Conservation (phyloP, 1,140 invertebrate species). For the Pteromalus puparum region DNA sequence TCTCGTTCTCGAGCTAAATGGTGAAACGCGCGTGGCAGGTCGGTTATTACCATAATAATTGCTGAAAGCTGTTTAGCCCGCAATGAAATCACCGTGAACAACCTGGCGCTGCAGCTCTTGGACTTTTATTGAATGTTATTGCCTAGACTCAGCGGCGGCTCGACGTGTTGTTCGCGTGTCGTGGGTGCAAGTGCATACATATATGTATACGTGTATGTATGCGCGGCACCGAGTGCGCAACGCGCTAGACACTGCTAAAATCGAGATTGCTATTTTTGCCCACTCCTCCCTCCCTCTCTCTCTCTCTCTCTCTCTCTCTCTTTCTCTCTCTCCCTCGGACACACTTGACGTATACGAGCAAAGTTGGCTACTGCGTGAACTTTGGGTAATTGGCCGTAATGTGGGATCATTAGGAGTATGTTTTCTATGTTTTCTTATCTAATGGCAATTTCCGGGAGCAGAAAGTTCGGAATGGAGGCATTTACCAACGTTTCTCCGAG, state of each 20-base stretch:
- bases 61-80: neutral
- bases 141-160: too few species aligned
- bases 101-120: too few species aligned
- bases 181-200: too few species aligned
- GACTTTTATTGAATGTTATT: too few species aligned
- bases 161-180: neutral
- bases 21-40: neutral
- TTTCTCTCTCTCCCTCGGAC: neutral
- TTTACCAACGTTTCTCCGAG: neutral
- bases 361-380: neutral
- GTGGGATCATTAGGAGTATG: neutral
- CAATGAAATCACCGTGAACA: neutral
- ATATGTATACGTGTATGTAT: neutral
- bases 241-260: neutral
- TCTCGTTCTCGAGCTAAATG: too few species aligned
- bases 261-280: neutral
- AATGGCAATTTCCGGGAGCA: neutral
- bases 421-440: constrained; percentile 1
- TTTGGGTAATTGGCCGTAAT: constrained; percentile 1
- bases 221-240: neutral
- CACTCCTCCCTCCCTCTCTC: neutral
- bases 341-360: neutral
- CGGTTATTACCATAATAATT: neutral
- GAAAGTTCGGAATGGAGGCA: neutral
- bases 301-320: too few species aligned